Evolutionary conservation across 2,797 vertebrate genomes (phyloP), one percentile per base, ranked within the genome.

Genomic region (Acanthiza pusilla): DNA sequence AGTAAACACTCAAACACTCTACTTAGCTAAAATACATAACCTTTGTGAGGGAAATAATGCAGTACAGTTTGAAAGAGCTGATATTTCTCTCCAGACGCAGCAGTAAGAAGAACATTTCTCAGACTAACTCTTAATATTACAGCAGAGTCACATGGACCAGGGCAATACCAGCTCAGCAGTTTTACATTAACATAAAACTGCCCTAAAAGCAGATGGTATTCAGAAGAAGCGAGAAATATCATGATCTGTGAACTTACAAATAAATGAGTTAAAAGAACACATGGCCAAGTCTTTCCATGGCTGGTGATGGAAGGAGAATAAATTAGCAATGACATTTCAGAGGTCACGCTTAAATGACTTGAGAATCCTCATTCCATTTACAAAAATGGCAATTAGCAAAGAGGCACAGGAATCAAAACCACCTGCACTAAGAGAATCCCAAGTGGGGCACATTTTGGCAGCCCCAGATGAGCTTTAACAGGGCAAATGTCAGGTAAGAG

Each of bases 341-440:
- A 53, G 40, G 47, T 62, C 48, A 68, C 0, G 0, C 45, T 48
- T 34, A 63, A 91, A 72, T 0, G 0, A 30, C 22, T 40, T 1
- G 0, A 42, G 70, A 93, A 30, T 13, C 71, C 47, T 47, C 36
- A 10, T 25, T 68, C 62, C 62, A 53, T 42, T 81, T 84, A 36
- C 48, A 67, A 51, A 93, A 86, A 75, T 13, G 13, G 51, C 60
- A 67, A 58, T 65, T 66, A 82, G 36, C 38, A 76, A 60, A 81
- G 42, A 84, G 25, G 30, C 38, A 19, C 40, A 12, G 63, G 71
- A 85, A 66, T 19, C 22, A 58, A 63, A 87, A 70, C 25, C 0
- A 4, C 27, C n/a, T 71, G 78, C 30, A 54, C 20, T 1, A n/a
- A 57, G 19, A 61, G 32, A 68, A n/a, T 20, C 0, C 0, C 1